phyloP scores from a whole-genome alignment of 2,888 invertebrate genomes.

The Andricus quercusramuli region DNA sequence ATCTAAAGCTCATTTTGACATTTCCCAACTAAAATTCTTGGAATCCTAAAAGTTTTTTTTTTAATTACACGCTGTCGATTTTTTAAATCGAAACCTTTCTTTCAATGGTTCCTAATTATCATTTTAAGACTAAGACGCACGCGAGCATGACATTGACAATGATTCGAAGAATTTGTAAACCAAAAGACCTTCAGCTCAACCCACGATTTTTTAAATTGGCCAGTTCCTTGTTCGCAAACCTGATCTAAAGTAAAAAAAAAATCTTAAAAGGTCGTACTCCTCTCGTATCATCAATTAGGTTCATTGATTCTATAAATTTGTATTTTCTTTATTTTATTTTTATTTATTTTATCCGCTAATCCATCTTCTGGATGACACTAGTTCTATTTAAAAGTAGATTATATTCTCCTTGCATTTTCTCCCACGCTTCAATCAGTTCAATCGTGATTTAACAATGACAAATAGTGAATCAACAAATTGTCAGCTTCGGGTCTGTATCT shows the following conservation, averaged over 20 bases:
- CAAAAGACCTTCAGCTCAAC: background rate
- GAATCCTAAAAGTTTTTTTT: background rate
- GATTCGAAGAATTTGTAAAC: conserved; percentile 9
- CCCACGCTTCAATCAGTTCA: background rate
- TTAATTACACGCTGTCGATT: background rate
- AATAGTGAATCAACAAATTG: background rate
- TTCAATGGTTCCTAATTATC: background rate
- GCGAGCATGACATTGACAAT: conserved; percentile 2
- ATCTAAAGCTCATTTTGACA: background rate
- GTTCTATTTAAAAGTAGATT: no score
- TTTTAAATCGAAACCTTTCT: background rate
- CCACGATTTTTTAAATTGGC: conserved; percentile 28
- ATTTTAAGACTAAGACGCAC: background rate
- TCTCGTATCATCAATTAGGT: background rate
- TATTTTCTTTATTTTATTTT: background rate
- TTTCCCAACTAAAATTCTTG: background rate
- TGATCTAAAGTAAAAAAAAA: background rate
- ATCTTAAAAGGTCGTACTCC: background rate
- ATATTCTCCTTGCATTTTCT: background rate
- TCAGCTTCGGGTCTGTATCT: background rate
- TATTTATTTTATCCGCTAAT: background rate
- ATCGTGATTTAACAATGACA: background rate
- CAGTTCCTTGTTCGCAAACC: background rate
- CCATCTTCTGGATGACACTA: no score
- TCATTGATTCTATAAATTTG: background rate